Percentiles rank a stretch among this genome's conserved stretches.
These are phyloP conservation scores for Lepeophtheirus salmonis DNA, from an alignment of 1,140 invertebrate genomes.

Conservation along the genomic window DNA sequence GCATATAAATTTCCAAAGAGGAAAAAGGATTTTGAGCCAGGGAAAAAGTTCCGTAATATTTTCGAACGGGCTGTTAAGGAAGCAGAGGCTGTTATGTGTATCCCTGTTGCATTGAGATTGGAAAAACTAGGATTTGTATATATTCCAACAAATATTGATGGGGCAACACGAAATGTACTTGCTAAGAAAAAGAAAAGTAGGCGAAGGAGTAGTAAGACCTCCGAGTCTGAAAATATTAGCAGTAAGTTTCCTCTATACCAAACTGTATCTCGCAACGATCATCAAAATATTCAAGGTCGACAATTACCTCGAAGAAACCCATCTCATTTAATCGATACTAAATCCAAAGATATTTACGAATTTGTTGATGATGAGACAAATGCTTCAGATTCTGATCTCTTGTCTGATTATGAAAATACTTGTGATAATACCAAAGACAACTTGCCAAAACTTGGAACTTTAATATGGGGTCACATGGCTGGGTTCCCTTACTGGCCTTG, in stretches of 20 bases:
- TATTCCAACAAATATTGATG: neutral
- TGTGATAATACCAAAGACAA: neutral
- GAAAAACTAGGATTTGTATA: slow-evolving; percentile 1
- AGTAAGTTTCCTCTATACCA: too few species aligned
- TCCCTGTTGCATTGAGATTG: neutral
- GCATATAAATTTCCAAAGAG: neutral
- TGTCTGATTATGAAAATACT: neutral
- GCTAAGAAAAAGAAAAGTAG: neutral
- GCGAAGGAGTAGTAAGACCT: neutral
- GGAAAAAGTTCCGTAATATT: slow-evolving; percentile 1
- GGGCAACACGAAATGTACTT: neutral
- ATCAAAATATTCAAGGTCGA: too few species aligned
- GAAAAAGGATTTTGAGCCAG: slow-evolving; percentile 2
- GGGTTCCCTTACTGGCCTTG: slow-evolving; percentile 18
- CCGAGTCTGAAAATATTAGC: neutral
- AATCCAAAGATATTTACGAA: neutral
- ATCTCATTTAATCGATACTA: too few species aligned
- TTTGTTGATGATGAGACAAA: neutral
- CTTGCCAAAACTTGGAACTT: neutral
- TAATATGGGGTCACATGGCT: slow-evolving; percentile 16
- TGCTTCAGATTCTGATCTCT: neutral
- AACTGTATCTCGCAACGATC: too few species aligned
- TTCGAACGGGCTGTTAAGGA: neutral
- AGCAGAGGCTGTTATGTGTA: neutral
- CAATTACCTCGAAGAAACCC: too few species aligned